Evolutionary conservation across 2,797 vertebrate species (phyloP).

Genomic region (Sardinella longiceps): DNA sequence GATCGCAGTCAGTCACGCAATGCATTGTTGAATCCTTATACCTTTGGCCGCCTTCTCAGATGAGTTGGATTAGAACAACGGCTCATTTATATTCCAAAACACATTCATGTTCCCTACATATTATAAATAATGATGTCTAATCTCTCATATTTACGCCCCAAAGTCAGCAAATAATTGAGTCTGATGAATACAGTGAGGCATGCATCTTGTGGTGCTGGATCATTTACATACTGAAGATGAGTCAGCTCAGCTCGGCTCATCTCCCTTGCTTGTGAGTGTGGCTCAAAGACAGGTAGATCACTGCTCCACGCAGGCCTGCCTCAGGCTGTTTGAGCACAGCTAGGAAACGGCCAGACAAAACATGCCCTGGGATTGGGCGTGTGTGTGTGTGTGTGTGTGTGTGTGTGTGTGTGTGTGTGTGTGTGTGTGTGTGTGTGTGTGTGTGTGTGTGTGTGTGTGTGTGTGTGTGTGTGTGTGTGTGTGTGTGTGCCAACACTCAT

Average conservation of each 20-base stretch:
- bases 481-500: background rate
- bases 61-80: background rate
- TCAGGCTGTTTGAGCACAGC: slow-evolving; percentile 2
- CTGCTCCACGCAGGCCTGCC: background rate
- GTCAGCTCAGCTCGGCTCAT: background rate
- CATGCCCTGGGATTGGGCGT: background rate
- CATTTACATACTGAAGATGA: slow-evolving; percentile 19
- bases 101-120: background rate
- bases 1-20: background rate
- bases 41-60: background rate
- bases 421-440: background rate
- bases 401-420: background rate
- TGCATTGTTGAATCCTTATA: background rate
- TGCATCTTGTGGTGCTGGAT: background rate
- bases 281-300: background rate
- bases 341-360: background rate
- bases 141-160: background rate
- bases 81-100: background rate
- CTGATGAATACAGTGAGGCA: background rate
- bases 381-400: background rate
- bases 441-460: background rate
- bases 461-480: background rate
- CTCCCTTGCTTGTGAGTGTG: background rate
- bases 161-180: background rate
- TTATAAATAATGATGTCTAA: background rate